Base-by-base conservation (phyloP, 2,888 invertebrate species). In the Athalia cordata region DNA sequence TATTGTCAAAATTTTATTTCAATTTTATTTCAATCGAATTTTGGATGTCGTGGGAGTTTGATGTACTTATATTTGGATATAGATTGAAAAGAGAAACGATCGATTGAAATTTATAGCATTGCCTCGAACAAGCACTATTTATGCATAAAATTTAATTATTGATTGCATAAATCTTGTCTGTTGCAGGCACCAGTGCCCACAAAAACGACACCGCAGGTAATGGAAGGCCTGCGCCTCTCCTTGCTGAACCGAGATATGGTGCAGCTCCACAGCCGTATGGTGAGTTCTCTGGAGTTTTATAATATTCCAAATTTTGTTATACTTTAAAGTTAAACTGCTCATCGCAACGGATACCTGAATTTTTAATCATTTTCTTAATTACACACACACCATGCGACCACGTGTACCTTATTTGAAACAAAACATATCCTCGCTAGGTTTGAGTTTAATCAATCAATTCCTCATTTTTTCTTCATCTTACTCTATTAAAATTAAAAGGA, bases 171-270 rank as follows among this genome's bases (percentile, higher is more conserved):
- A 77, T 83, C 82, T 79, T 79, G 83, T 82, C 82, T 87, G 85
- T 88, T 87, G 61, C 86, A 89, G 89, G 87, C 82, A 83, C 89
- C 81, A 87, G 87, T 81, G 86, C 87, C 78, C 90, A 90, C 84
- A 89, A 90, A 87, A 90, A 89, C 85, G 90, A 90, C 83, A 84
- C 89, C 74, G 87, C 89, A 81, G 89, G 89, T 83, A 90, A 89
- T 81, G 89, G 89, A 79, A 92, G 96, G 86, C 96, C 96, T 84
- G 96, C 96, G 67, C 97, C 97, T 76, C 93, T 97, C 82, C 93
- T 97, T 78, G 96, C 96, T 91, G 97, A 97, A 86, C 97, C 97
- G 81, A 95, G 96, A 91, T 96, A 95, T 90, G 96, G 96, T 82
- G 95, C 96, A 81, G 93, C 96, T 86, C 96, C 96, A 82, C 96